These are phyloP conservation scores for Styela clava DNA, from an alignment of 23 tunicate species.

Conservation along the genomic window DNA sequence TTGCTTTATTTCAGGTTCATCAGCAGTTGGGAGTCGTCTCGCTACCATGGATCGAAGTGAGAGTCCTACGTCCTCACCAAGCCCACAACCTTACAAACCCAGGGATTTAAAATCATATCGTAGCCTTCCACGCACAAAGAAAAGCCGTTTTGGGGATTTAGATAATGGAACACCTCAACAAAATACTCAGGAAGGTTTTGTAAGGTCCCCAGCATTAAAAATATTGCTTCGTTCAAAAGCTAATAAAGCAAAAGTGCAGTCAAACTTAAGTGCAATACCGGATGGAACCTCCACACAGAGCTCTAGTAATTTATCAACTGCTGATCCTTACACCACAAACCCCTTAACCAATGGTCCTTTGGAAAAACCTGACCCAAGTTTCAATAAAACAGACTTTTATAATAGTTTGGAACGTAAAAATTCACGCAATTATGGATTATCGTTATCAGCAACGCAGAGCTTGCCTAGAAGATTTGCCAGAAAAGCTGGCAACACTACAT, in stretches of 20 bases:
- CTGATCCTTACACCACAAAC: background rate
- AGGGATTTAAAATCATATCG: conserved; percentile 49
- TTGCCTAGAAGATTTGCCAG: conserved; percentile 18
- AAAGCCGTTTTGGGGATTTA: conserved; percentile 25
- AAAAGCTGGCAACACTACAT: conserved; percentile 35
- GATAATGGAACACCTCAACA: background rate
- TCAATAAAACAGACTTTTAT: background rate
- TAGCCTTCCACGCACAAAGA: conserved; percentile 71
- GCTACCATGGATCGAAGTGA: conserved; percentile 40
- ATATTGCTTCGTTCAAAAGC: conserved; percentile 51
- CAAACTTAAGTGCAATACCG: background rate
- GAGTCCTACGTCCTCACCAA: conserved; percentile 24
- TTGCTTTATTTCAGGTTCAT: conserved; percentile 49
- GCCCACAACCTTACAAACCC: background rate
- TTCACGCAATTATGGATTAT: background rate
- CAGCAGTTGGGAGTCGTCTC: conserved; percentile 68
- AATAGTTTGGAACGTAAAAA: background rate
- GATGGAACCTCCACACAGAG: background rate
- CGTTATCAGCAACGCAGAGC: conserved; percentile 16
- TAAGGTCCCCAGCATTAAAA: conserved; percentile 74
- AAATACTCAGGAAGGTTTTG: conserved; percentile 27
- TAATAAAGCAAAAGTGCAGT: conserved; percentile 28
- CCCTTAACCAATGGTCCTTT: background rate
- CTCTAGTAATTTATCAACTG: background rate
- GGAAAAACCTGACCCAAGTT: background rate